Base-by-base conservation (phyloP, 1,140 invertebrate species). In the Drosophila virilis region DNA sequence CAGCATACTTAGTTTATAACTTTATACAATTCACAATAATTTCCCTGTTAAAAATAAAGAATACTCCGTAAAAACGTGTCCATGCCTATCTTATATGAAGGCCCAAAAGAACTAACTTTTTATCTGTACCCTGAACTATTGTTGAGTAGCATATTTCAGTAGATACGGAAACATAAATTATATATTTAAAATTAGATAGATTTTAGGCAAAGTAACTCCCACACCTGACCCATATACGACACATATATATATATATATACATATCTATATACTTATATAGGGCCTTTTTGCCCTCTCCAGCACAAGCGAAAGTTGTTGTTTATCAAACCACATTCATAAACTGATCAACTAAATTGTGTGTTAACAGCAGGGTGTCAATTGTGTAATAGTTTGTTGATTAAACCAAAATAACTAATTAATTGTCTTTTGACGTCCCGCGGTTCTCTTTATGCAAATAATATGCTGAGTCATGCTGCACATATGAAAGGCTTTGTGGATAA, bases 321-420 rank as follows among this genome's bases (percentile, higher is more conserved):
- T 65, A 65, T 57, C 37, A 66, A 51, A 58, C 37, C 37, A 43
- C 51, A 72, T 58, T 52, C 45, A 13, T 35, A 10, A 8, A n/a
- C 43, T 40, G 46, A 67, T 45, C 38, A 37, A 15, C 43, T 12
- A 22, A 52, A 72, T 69, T 69, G 35, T 42, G 43, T 45, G 15
- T 55, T 59, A 58, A 65, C 73, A 72, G 68, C 73, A 46, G 68
- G 68, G 45, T 22, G 60, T 65, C 51, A 65, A 58, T 59, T 71
- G n/a, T 65, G 59, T 8, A 64, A 72, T 65, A 58, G 33, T 55
- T 54, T 22, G 5, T 48, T 55, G 12, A 46, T 67, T 59, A 35
- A 67, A 59, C 65, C 22, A 12, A 40, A 69, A 33, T 62, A 52
- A 52, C 38, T 52, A 42, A 35, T 32, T 43, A 40, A 28, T 46